Evolutionary conservation across 2,888 invertebrate genomes (phyloP).

Genomic region (Marronus borbonicus): DNA sequence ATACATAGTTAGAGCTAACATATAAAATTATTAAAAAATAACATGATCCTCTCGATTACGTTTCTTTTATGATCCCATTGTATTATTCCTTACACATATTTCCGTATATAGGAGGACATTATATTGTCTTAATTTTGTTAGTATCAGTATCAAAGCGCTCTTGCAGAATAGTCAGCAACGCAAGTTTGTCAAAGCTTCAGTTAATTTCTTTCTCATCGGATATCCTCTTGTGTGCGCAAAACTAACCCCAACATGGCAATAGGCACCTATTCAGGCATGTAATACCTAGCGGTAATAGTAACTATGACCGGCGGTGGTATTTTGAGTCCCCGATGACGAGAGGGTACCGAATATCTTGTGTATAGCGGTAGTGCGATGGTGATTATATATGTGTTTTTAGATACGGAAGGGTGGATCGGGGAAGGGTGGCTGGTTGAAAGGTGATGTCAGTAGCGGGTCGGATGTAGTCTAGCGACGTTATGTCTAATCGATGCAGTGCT

Average conservation of each 20-base stretch:
- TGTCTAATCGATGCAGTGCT: constrained; percentile 81
- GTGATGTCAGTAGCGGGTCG: constrained; percentile 70
- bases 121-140: too few relatives aligned
- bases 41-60: too few relatives aligned
- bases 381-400: constrained; percentile 45
- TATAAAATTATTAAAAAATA: too few relatives aligned
- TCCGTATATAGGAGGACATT: too few relatives aligned
- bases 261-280: constrained; percentile 38
- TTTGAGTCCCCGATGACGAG: constrained; percentile 47
- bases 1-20: too few relatives aligned
- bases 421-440: constrained; percentile 57
- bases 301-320: constrained; percentile 44
- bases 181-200: constrained; percentile 14
- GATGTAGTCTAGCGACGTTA: constrained; percentile 72
- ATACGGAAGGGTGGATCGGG: constrained; percentile 43
- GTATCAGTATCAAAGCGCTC: not conserved
- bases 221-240: constrained; percentile 12
- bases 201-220: constrained; percentile 10
- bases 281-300: constrained; percentile 47
- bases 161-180: not conserved
- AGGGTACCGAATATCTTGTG: constrained; percentile 12
- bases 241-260: constrained; percentile 17
- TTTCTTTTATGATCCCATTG: too few relatives aligned
- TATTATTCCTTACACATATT: too few relatives aligned
- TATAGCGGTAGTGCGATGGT: constrained; percentile 16